A percentile compares a stretch with the other conserved stretches of the same genome.
Evolutionary conservation across 64 coral and sea anemone genomes (phyloP).

Genomic region (Montipora cactus): DNA sequence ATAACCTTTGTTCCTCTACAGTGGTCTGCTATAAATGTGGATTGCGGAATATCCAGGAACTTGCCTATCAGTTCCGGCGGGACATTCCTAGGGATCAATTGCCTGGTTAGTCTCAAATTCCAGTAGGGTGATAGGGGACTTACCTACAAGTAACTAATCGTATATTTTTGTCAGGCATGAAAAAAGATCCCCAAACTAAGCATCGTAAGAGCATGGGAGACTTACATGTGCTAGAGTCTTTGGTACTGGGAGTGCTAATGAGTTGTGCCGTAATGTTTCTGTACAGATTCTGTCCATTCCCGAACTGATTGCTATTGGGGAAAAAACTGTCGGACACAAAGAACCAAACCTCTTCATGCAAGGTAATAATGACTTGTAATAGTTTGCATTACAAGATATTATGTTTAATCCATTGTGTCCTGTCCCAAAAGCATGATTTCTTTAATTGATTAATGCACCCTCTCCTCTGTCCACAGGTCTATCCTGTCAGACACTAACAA

Average conservation of each 20-base stretch:
- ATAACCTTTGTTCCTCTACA: conserved; percentile 54
- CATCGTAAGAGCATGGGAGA: too few relatives aligned
- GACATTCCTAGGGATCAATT: conserved; percentile 79
- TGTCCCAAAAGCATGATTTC: too few relatives aligned
- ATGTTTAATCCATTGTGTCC: too few relatives aligned
- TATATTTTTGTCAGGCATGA: neutral
- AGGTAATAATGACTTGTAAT: conserved; percentile 21
- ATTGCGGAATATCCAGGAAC: conserved; percentile 82
- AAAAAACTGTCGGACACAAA: conserved; percentile 73
- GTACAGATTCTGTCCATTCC: conserved; percentile 27
- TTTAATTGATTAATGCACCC: too few relatives aligned
- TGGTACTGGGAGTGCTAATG: neutral
- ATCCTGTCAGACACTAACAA: too few relatives aligned
- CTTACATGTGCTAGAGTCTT: too few relatives aligned
- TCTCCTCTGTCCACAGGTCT: neutral
- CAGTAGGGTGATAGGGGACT: neutral
- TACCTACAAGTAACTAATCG: too few relatives aligned
- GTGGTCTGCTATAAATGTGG: conserved; percentile 83
- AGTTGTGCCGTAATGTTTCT: neutral
- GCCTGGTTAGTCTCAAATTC: conserved; percentile 60
- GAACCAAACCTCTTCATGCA: conserved; percentile 68
- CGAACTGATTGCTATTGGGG: conserved; percentile 73
- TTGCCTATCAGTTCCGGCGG: conserved; percentile 79
- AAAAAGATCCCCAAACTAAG: neutral
- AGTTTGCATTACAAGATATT: too few relatives aligned